Percentiles rank a stretch among this genome's conserved stretches.
These are phyloP conservation scores for Papilio gigon DNA, from an alignment of 2,888 invertebrate genomes.

Conservation along the genomic window DNA sequence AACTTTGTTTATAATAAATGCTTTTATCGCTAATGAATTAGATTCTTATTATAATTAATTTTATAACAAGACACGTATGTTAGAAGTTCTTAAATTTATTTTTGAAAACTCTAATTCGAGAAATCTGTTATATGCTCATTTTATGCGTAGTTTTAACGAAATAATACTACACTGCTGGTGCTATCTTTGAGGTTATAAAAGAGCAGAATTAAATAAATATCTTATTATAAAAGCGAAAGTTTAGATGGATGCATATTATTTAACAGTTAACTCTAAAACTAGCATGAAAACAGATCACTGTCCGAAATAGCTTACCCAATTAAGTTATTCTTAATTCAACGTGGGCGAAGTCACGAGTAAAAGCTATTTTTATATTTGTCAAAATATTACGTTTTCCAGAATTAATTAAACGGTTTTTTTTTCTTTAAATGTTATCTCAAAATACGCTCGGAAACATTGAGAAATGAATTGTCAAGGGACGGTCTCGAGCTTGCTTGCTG, in stretches of 20 bases:
- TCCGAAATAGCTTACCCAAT: no score
- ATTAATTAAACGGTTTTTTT: neutral
- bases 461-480: slow-evolving; percentile 6
- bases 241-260: no score
- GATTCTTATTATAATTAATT: slow-evolving; percentile 12
- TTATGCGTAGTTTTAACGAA: no score
- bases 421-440: neutral
- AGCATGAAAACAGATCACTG: no score
- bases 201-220: no score
- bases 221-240: no score
- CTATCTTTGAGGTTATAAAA: no score
- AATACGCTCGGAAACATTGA: slow-evolving; percentile 13
- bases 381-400: neutral
- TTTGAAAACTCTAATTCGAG: neutral
- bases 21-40: slow-evolving; percentile 18
- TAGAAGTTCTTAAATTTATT: neutral
- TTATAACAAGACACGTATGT: neutral
- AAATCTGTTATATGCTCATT: neutral
- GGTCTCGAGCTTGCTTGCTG: neutral
- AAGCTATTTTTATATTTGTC: neutral
- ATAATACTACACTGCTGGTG: no score
- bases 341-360: no score
- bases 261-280: no score
- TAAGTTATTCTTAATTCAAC: neutral
- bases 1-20: slow-evolving; percentile 29